Evolutionary conservation across 1,140 invertebrate genomes (phyloP), one percentile per base, ranked within the genome.

Genomic region (Triops longicaudatus): DNA sequence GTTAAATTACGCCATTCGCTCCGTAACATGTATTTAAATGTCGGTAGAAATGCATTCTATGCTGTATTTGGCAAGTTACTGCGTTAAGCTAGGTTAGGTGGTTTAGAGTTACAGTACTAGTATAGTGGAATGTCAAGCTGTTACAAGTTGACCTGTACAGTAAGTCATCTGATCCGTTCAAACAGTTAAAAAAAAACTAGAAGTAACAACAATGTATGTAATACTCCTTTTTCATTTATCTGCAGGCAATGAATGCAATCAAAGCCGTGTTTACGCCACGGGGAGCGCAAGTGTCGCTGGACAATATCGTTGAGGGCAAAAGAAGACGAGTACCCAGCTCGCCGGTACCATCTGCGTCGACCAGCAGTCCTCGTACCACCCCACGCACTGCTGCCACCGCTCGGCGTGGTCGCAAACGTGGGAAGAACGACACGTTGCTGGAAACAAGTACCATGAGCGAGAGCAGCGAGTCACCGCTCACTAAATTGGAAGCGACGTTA

Each of bases 391-490:
- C 50, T 17, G 50, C 14, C 50, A 9, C 22, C 76, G 1, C 9
- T 77, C 10, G 41, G 72, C 71, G 17, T n/a, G 73, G 2, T 37
- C 37, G 72, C 26, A 72, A 41, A 11, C 37, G 31, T 10, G 76
- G 76, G 11, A 77, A 77, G 42, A 42, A 73, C 27, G 76, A 77
- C 41, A n/a, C 26, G 28, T 73, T 72, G 11, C 72, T 77, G 11
- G 76, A 77, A 11, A 73, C 76, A 5, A 73, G 63, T 43, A 77
- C 76, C 76, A 44, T 77, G 76, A 77, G 71, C 31, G 76, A 77
- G 43, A 77, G 71, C 22, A 77, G 71, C 14, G 71, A 44, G 11
- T 27, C 76, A 22, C 44, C 43, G 14, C 17, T 77, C 9, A 12
- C 74, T 4, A 43, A 31, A 22, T 17, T 63, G 50, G 50, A 63